These are phyloP conservation scores for Cariama cristata DNA, from an alignment of 2,113 vertebrate genomes.

Conservation along the genomic window DNA sequence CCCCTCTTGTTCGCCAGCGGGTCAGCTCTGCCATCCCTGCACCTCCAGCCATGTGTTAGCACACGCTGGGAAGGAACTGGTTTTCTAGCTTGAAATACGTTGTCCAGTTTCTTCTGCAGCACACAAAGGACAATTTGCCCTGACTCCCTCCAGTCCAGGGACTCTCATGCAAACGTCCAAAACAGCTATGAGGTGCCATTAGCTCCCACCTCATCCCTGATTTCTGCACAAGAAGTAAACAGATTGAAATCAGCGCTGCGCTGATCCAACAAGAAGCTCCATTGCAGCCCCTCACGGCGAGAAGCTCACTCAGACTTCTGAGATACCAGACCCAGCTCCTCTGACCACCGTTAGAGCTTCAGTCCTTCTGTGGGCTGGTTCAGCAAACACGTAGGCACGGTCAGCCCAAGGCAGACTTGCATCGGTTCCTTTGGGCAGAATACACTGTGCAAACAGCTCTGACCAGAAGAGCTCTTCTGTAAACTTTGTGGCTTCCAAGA, in stretches of 20 bases:
- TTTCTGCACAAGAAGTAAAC: neutral
- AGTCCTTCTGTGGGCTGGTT: neutral
- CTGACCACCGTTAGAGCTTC: neutral
- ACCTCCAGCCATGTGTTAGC: fast-evolving
- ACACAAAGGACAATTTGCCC: neutral
- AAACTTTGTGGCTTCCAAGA: neutral
- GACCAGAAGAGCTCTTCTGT: neutral
- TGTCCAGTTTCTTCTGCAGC: neutral
- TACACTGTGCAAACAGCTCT: neutral
- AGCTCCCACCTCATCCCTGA: neutral
- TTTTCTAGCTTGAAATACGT: neutral
- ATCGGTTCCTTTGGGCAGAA: neutral
- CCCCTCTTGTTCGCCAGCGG: neutral
- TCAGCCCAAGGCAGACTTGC: neutral
- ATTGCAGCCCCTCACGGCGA: neutral
- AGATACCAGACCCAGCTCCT: neutral
- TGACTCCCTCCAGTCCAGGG: fast-evolving
- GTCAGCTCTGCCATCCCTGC: neutral
- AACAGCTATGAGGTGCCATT: neutral
- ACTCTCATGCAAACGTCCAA: neutral
- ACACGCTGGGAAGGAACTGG: neutral
- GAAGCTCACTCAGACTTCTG: neutral
- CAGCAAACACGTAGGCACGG: fast-evolving
- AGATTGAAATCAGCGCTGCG: neutral
- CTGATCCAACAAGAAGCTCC: neutral